A percentile compares a stretch with the other conserved stretches of the same genome.
phyloP scores from a whole-genome alignment of 2,797 vertebrate genomes.

The Natrix natrix region DNA sequence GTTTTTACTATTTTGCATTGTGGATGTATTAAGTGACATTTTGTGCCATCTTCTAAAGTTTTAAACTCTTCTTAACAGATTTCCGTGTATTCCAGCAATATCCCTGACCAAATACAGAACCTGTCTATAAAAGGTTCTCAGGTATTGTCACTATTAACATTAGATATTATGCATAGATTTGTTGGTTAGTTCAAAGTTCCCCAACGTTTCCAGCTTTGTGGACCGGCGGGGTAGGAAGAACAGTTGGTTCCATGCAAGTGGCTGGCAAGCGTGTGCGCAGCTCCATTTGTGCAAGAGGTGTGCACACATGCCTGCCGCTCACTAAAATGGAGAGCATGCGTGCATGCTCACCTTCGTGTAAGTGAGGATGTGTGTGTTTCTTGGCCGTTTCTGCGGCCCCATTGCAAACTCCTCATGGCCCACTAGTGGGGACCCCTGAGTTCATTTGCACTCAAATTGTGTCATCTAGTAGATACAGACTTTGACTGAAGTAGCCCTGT shows the following conservation, averaged over 20 bases:
- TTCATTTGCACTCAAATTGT: not conserved
- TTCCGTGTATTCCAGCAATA: conserved; percentile 76
- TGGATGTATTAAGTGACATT: not conserved
- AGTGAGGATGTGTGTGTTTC: too few species aligned
- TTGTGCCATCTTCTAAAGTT: conserved; percentile 45
- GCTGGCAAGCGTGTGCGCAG: too few species aligned
- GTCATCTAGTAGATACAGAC: not conserved
- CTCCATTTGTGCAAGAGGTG: not conserved
- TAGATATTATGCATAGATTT: not conserved
- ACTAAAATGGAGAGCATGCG: not conserved
- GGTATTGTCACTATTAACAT: conserved; percentile 60
- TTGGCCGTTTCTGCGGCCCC: not conserved
- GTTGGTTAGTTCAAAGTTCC: not conserved
- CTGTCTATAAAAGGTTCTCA: conserved; percentile 83
- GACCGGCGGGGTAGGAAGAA: not conserved
- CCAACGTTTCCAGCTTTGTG: not conserved
- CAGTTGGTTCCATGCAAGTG: not conserved
- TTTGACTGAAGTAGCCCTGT: not conserved
- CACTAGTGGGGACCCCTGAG: not conserved
- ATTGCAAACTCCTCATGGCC: not conserved
- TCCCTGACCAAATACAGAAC: conserved; percentile 79
- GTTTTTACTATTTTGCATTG: conserved; percentile 7
- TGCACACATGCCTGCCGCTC: not conserved
- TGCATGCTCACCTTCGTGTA: too few species aligned
- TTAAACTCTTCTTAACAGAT: conserved; percentile 61